Evolutionary conservation across 2,888 invertebrate genomes (phyloP).

Genomic region (Flexamia atlantica): DNA sequence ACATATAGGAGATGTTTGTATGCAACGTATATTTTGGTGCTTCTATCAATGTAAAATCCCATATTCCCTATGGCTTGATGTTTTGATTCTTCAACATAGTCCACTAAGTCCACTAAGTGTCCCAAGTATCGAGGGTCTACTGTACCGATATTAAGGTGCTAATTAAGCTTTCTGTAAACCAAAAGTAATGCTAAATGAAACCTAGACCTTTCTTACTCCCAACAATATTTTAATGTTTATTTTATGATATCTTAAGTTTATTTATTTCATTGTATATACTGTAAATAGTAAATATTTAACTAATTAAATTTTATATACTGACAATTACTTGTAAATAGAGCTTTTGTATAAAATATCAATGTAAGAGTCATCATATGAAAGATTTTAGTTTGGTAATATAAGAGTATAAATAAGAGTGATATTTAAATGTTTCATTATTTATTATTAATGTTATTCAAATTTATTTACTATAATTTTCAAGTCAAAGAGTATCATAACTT

Average conservation of each 20-base stretch:
- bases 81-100: no score
- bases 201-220: no score
- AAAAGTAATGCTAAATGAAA: no score
- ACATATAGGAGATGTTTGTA: no score
- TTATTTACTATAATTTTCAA: background rate
- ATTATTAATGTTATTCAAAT: background rate
- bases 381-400: background rate
- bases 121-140: no score
- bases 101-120: no score
- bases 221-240: background rate
- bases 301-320: conserved; percentile 14
- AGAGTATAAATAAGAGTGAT: background rate
- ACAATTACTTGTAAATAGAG: background rate
- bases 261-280: conserved; percentile 24
- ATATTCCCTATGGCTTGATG: no score
- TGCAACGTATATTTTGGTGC: no score
- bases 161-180: no score
- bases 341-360: background rate
- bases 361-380: background rate
- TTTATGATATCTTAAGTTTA: background rate
- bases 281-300: conserved; percentile 12
- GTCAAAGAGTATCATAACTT: background rate
- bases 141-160: no score
- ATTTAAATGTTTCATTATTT: background rate
- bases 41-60: no score